phyloP scores from a whole-genome alignment of 2,888 invertebrate genomes.

The Rapana venosa region DNA sequence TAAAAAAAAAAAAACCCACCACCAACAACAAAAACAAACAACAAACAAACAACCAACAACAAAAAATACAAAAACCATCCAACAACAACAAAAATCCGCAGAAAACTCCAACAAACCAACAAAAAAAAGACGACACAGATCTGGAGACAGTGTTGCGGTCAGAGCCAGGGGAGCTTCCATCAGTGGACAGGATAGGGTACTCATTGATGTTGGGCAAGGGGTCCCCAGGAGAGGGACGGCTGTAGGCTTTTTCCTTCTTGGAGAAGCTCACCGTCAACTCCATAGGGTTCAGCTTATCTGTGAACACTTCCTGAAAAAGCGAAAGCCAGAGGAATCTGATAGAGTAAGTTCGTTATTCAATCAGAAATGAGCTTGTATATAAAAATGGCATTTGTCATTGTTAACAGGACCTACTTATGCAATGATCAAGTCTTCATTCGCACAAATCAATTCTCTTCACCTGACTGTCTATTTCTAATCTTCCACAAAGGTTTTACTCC shows the following conservation, averaged over 20 bases:
- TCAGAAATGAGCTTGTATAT: not conserved
- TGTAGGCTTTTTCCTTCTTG: slow-evolving; percentile 79
- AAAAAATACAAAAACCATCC: no score
- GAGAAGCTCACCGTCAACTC: slow-evolving; percentile 86
- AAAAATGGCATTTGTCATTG: no score
- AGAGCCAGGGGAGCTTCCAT: slow-evolving; percentile 85
- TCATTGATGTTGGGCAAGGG: slow-evolving; percentile 85
- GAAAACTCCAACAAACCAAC: no score
- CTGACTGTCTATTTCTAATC: no score
- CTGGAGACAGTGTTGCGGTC: slow-evolving; percentile 54
- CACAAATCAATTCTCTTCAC: no score
- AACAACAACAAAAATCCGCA: not conserved
- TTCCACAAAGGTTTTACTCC: no score
- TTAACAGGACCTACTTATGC: no score
- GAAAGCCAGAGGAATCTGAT: not conserved
- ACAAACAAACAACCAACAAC: no score
- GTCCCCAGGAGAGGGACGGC: slow-evolving; percentile 55
- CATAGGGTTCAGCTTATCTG: slow-evolving; percentile 79
- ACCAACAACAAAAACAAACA: no score
- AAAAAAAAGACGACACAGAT: slow-evolving; percentile 7
- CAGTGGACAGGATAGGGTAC: slow-evolving; percentile 93
- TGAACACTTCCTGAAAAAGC: slow-evolving; percentile 68
- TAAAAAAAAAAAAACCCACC: no score
- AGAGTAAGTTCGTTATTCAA: no score
- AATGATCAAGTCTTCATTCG: no score